A percentile compares a stretch with the other conserved stretches of the same genome.
Conservation (phyloP, 2,797 vertebrate species). For the Sandelia bainsii region DNA sequence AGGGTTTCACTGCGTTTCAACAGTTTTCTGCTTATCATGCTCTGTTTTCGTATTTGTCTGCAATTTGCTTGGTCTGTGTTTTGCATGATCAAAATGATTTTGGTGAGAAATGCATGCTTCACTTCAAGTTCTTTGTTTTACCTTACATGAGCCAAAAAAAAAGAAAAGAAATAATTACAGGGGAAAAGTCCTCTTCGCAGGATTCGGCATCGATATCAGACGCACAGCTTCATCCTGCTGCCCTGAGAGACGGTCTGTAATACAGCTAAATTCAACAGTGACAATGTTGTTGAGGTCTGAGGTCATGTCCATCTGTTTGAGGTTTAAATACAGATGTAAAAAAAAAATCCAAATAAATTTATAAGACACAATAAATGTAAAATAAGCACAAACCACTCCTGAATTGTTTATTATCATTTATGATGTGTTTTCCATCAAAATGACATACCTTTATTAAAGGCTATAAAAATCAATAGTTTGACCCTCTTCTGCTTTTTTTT, state of each 20-base stretch:
- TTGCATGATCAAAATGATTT: background rate
- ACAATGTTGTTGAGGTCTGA: background rate
- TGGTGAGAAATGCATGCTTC: background rate
- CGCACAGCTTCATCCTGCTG: background rate
- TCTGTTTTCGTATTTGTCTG: background rate
- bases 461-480: background rate
- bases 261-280: background rate
- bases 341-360: background rate
- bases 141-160: background rate
- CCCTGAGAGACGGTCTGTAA: background rate
- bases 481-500: background rate
- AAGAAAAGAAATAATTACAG: background rate
- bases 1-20: background rate
- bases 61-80: background rate
- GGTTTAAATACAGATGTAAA: background rate
- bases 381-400: slow-evolving; percentile 7
- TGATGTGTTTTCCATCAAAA: slow-evolving; percentile 5
- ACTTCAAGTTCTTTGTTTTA: background rate
- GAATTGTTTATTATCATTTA: slow-evolving; percentile 23
- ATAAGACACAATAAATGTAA: background rate
- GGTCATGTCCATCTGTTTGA: background rate
- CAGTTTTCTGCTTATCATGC: background rate
- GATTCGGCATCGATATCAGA: background rate
- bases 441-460: slow-evolving; percentile 5
- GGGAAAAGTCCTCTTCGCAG: background rate